Conservation (phyloP, 1,140 invertebrate genomes). For the Chironomus striatipennis region DNA sequence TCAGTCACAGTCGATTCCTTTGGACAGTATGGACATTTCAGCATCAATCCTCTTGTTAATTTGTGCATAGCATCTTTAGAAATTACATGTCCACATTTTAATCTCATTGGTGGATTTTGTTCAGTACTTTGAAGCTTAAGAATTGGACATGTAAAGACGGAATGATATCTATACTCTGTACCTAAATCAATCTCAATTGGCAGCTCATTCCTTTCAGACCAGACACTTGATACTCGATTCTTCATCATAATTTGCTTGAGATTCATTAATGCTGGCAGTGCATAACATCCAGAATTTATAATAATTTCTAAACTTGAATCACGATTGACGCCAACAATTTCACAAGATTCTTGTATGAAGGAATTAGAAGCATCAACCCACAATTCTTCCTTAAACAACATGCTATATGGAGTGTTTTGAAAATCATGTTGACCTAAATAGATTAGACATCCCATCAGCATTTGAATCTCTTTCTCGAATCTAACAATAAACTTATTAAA, state of each 20-base stretch:
- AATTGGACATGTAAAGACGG: conserved; percentile 86
- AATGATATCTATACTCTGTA: conserved; percentile 46
- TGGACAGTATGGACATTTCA: conserved; percentile 88
- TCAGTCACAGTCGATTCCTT: conserved; percentile 75
- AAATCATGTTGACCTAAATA: conserved; percentile 63
- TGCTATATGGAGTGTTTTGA: conserved; percentile 64
- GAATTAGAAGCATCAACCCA: conserved; percentile 66
- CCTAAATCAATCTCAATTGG: conserved; percentile 86
- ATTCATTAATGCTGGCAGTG: conserved; percentile 72
- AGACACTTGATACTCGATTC: conserved; percentile 70
- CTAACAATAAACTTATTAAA: conserved; percentile 63
- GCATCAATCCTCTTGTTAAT: conserved; percentile 59
- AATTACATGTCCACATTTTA: conserved; percentile 85
- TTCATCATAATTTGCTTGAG: conserved; percentile 85
- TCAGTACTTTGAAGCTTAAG: conserved; percentile 79
- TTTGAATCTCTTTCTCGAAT: conserved; percentile 66
- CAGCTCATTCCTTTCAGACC: conserved; percentile 78
- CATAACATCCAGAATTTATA: conserved; percentile 73
- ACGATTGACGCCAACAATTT: conserved; percentile 70
- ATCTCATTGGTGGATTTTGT: conserved; percentile 77
- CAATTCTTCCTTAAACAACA: conserved; percentile 60
- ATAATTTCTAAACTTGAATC: conserved; percentile 45
- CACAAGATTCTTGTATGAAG: conserved; percentile 74
- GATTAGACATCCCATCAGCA: conserved; percentile 72
- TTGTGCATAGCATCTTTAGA: conserved; percentile 80